These are phyloP conservation scores for Hipposideros larvatus DNA, from an alignment of 2,797 vertebrate species.

Conservation along the genomic window DNA sequence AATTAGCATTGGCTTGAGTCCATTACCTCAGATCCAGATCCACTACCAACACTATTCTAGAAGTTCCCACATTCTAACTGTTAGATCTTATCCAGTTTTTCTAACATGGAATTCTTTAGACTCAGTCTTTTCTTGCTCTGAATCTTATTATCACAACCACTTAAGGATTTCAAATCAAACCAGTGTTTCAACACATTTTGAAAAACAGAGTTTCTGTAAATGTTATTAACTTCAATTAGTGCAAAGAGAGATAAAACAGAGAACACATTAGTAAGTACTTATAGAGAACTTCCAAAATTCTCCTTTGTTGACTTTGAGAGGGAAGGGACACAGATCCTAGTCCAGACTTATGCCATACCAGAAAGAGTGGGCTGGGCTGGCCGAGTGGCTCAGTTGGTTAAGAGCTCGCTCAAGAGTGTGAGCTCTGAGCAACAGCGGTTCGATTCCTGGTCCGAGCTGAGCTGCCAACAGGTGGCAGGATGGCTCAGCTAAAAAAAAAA, in stretches of 20 bases:
- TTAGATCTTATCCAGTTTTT: slow-evolving; percentile 30
- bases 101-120: slow-evolving; percentile 13
- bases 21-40: not conserved
- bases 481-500: no score
- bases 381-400: no score
- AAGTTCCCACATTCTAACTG: not conserved
- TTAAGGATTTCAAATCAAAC: slow-evolving; percentile 34
- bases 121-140: not conserved
- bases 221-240: slow-evolving; percentile 28
- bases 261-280: not conserved
- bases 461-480: no score
- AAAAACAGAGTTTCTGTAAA: slow-evolving; percentile 57
- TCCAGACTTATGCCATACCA: not conserved
- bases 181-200: slow-evolving; percentile 17
- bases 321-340: not conserved
- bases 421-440: no score
- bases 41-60: not conserved
- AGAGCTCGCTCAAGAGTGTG: no score
- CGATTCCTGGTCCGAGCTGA: no score
- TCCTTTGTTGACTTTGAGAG: not conserved
- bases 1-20: not conserved
- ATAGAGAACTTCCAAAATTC: not conserved
- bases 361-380: not conserved
- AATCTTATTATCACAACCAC: not conserved
- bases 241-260: slow-evolving; percentile 27